Conservation (phyloP, 2,113 vertebrate genomes). For the Arothron firmamentum region DNA sequence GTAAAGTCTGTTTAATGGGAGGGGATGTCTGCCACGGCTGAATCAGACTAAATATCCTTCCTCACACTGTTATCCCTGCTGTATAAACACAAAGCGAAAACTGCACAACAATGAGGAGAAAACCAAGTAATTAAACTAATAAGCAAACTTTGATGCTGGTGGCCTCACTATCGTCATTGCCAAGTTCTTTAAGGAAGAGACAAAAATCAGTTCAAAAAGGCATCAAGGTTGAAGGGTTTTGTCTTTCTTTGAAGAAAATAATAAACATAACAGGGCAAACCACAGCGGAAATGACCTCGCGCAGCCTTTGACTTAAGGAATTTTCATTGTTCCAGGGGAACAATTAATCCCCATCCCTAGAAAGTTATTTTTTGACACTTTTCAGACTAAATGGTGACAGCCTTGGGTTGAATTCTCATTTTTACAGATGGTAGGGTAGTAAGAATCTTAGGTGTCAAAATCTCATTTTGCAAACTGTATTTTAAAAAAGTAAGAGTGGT, state of each 20-base stretch:
- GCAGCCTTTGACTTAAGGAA: conserved; percentile 53
- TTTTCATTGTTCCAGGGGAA: conserved; percentile 69
- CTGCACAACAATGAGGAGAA: conserved; percentile 65
- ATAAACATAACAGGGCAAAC: conserved; percentile 41
- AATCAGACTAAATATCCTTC: conserved; percentile 77
- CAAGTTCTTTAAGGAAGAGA: conserved; percentile 42
- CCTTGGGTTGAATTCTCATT: background rate
- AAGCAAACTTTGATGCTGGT: conserved; percentile 66
- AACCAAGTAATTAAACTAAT: conserved; percentile 58
- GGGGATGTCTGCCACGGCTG: conserved; percentile 54
- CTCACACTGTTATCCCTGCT: conserved; percentile 55
- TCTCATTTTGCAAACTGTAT: too few species aligned
- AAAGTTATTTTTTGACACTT: conserved; percentile 40
- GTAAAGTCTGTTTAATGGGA: conserved; percentile 48
- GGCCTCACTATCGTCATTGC: conserved; percentile 41
- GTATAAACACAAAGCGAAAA: conserved; percentile 59
- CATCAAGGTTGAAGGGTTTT: conserved; percentile 39
- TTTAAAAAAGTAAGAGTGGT: too few species aligned
- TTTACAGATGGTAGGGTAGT: background rate
- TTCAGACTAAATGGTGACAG: conserved; percentile 26
- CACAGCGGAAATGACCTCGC: conserved; percentile 34
- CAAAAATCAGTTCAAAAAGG: conserved; percentile 37
- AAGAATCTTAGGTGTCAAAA: too few species aligned
- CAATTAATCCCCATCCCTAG: conserved; percentile 51
- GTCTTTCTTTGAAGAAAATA: conserved; percentile 49